phyloP scores from a whole-genome alignment of 1,140 invertebrate genomes.

The Pemphigus obesinymphae region DNA sequence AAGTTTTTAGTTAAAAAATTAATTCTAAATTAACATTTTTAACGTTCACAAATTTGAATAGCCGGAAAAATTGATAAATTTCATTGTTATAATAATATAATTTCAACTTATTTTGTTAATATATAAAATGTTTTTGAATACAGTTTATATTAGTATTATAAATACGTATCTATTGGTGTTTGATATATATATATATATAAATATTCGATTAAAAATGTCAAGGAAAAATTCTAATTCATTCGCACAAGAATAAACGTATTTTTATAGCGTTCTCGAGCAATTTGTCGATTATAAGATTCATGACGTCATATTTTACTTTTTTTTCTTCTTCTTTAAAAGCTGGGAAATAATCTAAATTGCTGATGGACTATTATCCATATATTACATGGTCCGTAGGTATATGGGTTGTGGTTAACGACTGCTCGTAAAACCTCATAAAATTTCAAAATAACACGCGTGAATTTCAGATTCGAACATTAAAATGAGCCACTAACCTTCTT shows the following conservation, averaged over 20 bases:
- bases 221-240: not conserved
- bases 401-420: not conserved
- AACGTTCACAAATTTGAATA: not conserved
- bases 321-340: not conserved
- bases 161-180: no score
- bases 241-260: not conserved
- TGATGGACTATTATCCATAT: not conserved
- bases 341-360: not conserved
- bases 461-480: not conserved
- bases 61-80: no score
- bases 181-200: no score
- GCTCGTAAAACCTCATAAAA: not conserved
- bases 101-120: no score
- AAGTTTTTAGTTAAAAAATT: no score
- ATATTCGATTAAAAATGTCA: no score
- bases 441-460: not conserved
- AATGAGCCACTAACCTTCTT: slow-evolving; percentile 54
- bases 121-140: no score
- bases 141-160: no score
- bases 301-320: not conserved
- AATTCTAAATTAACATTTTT: no score
- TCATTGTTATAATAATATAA: no score
- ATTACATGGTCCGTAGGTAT: not conserved
- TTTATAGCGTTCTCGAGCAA: not conserved
- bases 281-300: not conserved